phyloP scores from a whole-genome alignment of 2,113 vertebrate species.

The Pluvialis apricaria region DNA sequence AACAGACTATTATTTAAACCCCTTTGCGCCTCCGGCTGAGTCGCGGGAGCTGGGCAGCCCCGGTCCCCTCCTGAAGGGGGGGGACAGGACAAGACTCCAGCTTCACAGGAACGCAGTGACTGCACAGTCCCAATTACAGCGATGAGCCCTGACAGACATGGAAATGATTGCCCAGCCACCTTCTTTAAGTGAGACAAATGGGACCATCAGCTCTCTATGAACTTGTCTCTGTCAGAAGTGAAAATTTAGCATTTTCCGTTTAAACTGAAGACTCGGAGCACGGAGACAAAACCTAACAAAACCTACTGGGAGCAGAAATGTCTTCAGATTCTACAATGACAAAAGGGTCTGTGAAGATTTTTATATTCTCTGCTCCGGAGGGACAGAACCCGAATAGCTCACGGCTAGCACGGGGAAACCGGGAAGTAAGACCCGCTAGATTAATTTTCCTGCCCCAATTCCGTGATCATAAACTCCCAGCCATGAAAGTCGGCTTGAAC shows the following conservation, averaged over 20 bases:
- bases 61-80: background rate
- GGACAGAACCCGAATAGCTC: background rate
- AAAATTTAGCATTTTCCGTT: slow-evolving; percentile 1
- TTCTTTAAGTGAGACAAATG: slow-evolving; percentile 25
- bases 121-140: background rate
- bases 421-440: background rate
- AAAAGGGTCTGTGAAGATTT: slow-evolving; percentile 26
- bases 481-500: background rate
- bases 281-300: background rate
- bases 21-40: background rate
- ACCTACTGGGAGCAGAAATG: background rate
- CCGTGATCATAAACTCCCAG: background rate
- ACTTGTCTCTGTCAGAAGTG: background rate
- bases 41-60: background rate
- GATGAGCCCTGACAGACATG: background rate
- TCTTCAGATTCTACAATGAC: background rate
- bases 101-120: background rate
- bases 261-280: background rate
- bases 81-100: background rate
- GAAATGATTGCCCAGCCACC: background rate
- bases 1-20: background rate
- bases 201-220: background rate
- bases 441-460: background rate
- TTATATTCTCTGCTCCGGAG: background rate
- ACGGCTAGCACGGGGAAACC: background rate